Conservation (phyloP, 2,797 vertebrate species). For the Steatocranus sp. region DNA sequence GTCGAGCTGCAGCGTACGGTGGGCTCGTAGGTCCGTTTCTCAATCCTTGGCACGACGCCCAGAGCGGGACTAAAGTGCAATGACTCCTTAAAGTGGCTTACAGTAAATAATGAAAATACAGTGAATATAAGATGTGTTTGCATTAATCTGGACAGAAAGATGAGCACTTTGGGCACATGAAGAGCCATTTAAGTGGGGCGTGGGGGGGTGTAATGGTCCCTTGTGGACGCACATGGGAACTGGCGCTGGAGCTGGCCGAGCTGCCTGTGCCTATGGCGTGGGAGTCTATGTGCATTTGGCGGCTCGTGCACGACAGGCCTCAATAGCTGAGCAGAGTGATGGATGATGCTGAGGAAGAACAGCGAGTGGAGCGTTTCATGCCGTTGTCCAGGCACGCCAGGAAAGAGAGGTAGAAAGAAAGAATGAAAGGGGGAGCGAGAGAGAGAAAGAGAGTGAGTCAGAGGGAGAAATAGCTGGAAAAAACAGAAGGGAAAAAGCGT, state of each 20-base stretch:
- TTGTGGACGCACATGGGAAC: conserved; percentile 35
- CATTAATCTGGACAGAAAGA: conserved; percentile 18
- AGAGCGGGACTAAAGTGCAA: conserved; percentile 36
- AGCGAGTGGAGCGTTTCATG: conserved; percentile 49
- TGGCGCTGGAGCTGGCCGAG: conserved; percentile 8
- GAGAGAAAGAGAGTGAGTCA: conserved; percentile 16
- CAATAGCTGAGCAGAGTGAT: conserved; percentile 55
- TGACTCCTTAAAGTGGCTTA: conserved; percentile 41
- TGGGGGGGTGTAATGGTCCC: conserved; percentile 30
- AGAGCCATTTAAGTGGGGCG: conserved; percentile 11
- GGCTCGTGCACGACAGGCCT: conserved; percentile 47
- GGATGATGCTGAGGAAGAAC: conserved; percentile 57
- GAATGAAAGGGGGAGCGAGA: conserved; percentile 27
- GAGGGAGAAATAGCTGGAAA: conserved; percentile 25
- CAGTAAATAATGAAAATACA: conserved; percentile 54
- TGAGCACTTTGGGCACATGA: conserved; percentile 14
- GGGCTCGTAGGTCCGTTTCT: conserved; percentile 14
- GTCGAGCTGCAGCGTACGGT: background rate
- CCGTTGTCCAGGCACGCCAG: conserved; percentile 48
- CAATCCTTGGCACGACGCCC: conserved; percentile 26
- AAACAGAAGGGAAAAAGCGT: conserved; percentile 56
- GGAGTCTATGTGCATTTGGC: conserved; percentile 25
- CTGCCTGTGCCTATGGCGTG: conserved; percentile 11
- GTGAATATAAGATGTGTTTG: conserved; percentile 26
- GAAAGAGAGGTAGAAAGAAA: conserved; percentile 47